Percentiles rank a stretch among this genome's conserved stretches.
phyloP scores from a whole-genome alignment of 2,888 invertebrate species.

The Sarcophaga subvicina region DNA sequence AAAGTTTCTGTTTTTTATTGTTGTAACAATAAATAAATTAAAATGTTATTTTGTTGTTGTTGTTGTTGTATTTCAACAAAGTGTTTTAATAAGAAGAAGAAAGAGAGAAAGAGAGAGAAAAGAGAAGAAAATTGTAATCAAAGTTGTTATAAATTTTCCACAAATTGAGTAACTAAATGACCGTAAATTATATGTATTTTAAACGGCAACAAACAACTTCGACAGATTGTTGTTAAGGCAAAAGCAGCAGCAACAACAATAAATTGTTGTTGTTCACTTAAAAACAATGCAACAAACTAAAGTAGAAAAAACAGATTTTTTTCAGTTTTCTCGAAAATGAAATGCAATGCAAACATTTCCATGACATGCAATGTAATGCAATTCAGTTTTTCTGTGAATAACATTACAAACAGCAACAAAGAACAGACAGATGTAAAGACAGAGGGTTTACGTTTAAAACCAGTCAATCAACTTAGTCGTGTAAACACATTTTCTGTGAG shows the following conservation, averaged over 20 bases:
- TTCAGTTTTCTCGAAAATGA: not conserved
- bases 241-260: not conserved
- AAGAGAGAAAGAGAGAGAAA: no score
- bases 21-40: constrained; percentile 18
- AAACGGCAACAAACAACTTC: constrained; percentile 6
- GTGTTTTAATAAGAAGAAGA: no score
- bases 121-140: constrained; percentile 50
- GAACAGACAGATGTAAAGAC: not conserved
- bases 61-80: not conserved
- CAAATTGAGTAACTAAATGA: constrained; percentile 67
- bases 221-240: not conserved
- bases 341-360: not conserved
- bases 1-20: not conserved
- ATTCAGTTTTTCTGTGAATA: not conserved
- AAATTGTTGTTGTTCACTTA: not conserved
- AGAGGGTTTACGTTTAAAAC: not conserved
- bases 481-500: no score
- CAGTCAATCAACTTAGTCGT: no score
- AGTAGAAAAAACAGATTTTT: not conserved
- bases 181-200: constrained; percentile 54
- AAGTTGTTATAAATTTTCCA: constrained; percentile 64
- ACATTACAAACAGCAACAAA: not conserved
- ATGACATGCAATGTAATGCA: not conserved
- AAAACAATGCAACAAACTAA: not conserved
- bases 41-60: constrained; percentile 12